A percentile compares a stretch with the other conserved stretches of the same genome.
phyloP scores from a whole-genome alignment of 1,140 invertebrate species.

The Penaeus chinensis region DNA sequence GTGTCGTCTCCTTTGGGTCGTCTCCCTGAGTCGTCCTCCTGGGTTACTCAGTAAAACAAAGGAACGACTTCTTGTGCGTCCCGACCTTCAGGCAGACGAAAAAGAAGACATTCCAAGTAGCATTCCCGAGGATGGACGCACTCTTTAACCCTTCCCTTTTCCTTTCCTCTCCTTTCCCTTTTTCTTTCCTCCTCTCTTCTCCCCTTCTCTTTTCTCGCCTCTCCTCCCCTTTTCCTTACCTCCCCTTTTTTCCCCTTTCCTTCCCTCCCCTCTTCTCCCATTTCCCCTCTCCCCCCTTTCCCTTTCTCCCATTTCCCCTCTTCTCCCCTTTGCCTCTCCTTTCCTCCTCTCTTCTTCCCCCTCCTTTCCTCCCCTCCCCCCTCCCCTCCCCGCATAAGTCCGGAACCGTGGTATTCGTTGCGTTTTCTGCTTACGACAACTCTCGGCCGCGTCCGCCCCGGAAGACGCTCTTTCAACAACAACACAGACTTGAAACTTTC shows the following conservation, averaged over 20 bases:
- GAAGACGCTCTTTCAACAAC: neutral
- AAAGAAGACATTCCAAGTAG: neutral
- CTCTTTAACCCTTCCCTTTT: neutral
- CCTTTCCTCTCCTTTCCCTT: neutral
- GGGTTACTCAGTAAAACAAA: too few relatives aligned
- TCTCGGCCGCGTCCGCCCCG: too few relatives aligned
- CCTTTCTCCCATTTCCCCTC: neutral
- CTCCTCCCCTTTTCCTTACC: neutral
- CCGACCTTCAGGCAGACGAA: too few relatives aligned
- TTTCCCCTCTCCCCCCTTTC: slow-evolving; percentile 4
- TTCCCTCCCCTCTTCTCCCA: neutral
- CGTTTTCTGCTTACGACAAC: too few relatives aligned
- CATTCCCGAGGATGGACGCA: neutral
- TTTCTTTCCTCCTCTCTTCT: neutral
- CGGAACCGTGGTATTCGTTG: too few relatives aligned
- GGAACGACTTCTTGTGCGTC: too few relatives aligned
- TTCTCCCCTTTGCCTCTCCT: neutral
- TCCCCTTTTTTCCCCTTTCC: neutral
- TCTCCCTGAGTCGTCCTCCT: too few relatives aligned
- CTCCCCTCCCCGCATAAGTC: neutral
- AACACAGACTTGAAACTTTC: neutral
- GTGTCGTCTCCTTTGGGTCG: too few relatives aligned
- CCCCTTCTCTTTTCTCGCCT: neutral
- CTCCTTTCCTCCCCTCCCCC: neutral
- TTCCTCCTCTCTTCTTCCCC: neutral